Base-by-base conservation (phyloP, 2,113 vertebrate species). In the Podilymbus podiceps region DNA sequence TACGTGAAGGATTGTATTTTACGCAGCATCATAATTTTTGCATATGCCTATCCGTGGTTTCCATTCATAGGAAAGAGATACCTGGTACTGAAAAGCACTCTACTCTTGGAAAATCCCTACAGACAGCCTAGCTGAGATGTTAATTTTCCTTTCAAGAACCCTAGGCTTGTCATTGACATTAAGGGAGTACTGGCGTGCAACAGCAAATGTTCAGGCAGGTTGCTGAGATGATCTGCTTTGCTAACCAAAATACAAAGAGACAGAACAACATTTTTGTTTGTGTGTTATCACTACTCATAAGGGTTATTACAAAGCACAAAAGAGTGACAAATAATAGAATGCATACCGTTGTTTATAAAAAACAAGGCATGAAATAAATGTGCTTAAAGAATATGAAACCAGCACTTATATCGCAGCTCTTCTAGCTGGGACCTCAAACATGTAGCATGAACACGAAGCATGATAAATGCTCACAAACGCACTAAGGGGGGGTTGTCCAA, bases 141-240 rank as follows among this genome's bases (percentile, higher is more conserved):
- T 94, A 80, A 86, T 92, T 94, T 94, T 85, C 68, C 15, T 91
- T 81, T 78, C 35, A 74, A 81, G 83, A 92, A 49, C 68, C 68
- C 46, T 40, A 85, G 69, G 86, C 56, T 84, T 94, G 63, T 83
- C 72, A 30, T 5, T 94, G 83, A 52, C 49, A 67, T 96, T 94
- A 89, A 17, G 15, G 58, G 58, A 81, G 79, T 75, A 74, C 40
- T 88, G 66, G 69, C 90, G 68, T 90, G 68, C 60, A 89, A 72
- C 68, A 72, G 47, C 33, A 90, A 93, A 68, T 0, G 2, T 72
- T 89, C 59, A 78, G 58, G 62, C 38, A 88, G 67, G 59, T 67
- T 92, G 68, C n/a, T 86, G 78, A 88, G 64, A 92, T 83, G 30
- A 88, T 84, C 72, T 92, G 38, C 72, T 90, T 90, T 96, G 56